These are phyloP conservation scores for Distichodus sexfasciatus DNA, from an alignment of 2,797 vertebrate genomes.

Conservation along the genomic window DNA sequence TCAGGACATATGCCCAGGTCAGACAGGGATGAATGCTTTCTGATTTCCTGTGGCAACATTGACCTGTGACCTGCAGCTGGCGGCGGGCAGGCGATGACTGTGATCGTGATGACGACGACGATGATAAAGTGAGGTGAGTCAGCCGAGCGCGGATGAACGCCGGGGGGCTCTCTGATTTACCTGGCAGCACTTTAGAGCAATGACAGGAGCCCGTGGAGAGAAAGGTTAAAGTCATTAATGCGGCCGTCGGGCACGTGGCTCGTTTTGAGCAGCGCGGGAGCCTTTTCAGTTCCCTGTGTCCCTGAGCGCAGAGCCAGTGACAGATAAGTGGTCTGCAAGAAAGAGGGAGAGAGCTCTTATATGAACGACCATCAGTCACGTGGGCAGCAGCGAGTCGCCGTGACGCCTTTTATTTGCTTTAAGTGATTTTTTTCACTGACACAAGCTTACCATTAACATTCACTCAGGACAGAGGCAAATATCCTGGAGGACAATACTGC, in stretches of 20 bases:
- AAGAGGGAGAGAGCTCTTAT: constrained; percentile 10
- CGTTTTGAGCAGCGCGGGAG: constrained; percentile 13
- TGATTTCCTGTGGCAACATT: too few species aligned
- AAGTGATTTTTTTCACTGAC: constrained; percentile 17
- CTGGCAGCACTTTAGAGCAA: constrained; percentile 24
- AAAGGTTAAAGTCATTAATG: constrained; percentile 42
- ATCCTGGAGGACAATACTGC: too few species aligned
- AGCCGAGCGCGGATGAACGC: constrained; percentile 8
- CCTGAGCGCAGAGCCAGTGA: constrained; percentile 1
- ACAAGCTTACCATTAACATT: not conserved
- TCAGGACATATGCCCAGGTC: too few species aligned
- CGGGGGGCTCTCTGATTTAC: constrained; percentile 30
- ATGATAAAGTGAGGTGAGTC: constrained; percentile 10
- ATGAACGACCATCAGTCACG: constrained; percentile 22
- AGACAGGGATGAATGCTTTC: too few species aligned
- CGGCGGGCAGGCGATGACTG: not conserved
- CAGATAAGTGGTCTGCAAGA: not conserved
- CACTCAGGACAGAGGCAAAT: not conserved
- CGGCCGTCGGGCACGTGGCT: constrained; percentile 15
- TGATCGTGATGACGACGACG: not conserved
- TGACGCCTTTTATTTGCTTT: constrained; percentile 15
- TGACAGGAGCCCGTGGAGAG: constrained; percentile 13
- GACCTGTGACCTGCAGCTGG: too few species aligned
- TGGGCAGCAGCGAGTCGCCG: constrained; percentile 11
- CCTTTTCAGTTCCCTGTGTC: not conserved